Evolutionary conservation across 2,888 invertebrate species (phyloP).

Genomic region (Autographa pulchrina): DNA sequence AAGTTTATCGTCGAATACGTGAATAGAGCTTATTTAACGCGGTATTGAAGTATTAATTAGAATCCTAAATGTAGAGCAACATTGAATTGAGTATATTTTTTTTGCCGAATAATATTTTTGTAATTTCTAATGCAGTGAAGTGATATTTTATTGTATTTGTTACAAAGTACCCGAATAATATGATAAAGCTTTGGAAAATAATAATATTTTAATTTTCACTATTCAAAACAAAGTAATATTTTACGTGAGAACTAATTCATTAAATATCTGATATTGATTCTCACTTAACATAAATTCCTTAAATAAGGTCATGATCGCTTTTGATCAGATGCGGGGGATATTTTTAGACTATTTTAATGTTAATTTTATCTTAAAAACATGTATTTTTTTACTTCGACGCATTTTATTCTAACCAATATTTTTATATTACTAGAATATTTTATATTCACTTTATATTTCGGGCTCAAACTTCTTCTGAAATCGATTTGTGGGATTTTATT

Average conservation of each 20-base stretch:
- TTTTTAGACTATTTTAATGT: slow-evolving; percentile 5
- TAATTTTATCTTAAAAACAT: background rate
- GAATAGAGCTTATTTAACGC: slow-evolving; percentile 33
- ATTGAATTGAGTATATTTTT: background rate
- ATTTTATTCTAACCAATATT: background rate
- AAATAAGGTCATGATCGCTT: slow-evolving; percentile 43
- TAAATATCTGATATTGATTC: background rate
- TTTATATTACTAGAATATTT: too few species aligned
- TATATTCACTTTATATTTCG: background rate
- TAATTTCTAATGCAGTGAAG: too few species aligned
- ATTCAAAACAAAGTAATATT: slow-evolving; percentile 10
- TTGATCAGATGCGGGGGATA: slow-evolving; percentile 15
- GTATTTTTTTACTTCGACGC: background rate
- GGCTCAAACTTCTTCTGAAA: background rate
- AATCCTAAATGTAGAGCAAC: slow-evolving; percentile 18
- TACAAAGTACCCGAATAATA: background rate
- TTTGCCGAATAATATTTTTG: background rate
- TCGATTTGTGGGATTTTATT: background rate
- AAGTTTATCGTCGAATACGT: slow-evolving; percentile 29
- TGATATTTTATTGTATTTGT: background rate
- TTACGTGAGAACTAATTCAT: background rate
- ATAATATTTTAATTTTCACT: background rate
- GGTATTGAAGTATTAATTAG: slow-evolving; percentile 26
- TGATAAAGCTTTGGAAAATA: background rate
- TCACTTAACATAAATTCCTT: slow-evolving; percentile 19